These are phyloP conservation scores for Eulemur rufifrons DNA, from an alignment of 2,113 vertebrate species.

Conservation along the genomic window DNA sequence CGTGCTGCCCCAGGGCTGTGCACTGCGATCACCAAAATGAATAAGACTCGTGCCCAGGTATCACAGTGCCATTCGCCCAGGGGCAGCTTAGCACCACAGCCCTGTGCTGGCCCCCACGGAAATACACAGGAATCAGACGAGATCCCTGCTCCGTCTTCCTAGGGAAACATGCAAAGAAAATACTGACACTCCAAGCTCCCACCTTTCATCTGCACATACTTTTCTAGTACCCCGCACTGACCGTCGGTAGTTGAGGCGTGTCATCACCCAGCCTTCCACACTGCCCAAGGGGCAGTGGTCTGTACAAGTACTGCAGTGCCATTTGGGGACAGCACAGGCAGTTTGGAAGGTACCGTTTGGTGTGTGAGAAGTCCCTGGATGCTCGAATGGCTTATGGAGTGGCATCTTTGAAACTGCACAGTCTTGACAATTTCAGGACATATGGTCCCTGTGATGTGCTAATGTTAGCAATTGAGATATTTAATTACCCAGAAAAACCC, in stretches of 20 bases:
- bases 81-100: not conserved
- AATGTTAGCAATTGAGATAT: conserved; percentile 50
- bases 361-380: conserved; percentile 28
- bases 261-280: not conserved
- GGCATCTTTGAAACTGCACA: conserved; percentile 25
- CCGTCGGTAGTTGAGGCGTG: not conserved
- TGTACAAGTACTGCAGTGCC: not conserved
- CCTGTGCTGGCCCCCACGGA: not conserved
- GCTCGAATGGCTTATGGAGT: not conserved
- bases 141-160: not conserved
- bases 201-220: not conserved
- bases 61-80: not conserved
- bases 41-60: not conserved
- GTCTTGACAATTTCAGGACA: conserved; percentile 41
- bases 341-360: not conserved
- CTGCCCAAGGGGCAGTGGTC: not conserved
- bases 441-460: conserved; percentile 60
- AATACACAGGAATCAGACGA: not conserved
- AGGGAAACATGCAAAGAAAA: not conserved
- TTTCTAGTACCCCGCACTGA: not conserved
- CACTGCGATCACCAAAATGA: not conserved
- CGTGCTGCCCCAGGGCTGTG: not conserved
- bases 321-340: not conserved
- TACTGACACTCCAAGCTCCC: not conserved
- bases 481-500: conserved; percentile 65